Evolutionary conservation across 2,888 invertebrate species (phyloP), one percentile per base, ranked within the genome.

Genomic region (Mamestra brassicae): DNA sequence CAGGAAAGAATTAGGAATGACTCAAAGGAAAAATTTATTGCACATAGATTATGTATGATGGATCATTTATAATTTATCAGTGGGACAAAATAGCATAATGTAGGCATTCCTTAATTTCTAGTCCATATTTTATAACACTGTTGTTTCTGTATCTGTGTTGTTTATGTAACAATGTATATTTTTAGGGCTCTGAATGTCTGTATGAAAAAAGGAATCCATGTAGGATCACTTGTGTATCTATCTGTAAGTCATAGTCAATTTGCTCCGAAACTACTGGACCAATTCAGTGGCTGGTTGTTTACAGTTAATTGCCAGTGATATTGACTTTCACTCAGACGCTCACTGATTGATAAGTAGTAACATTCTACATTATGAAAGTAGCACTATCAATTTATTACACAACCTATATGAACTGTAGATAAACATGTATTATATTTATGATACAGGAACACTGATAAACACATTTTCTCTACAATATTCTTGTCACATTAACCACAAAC

Each of bases 271-370:
- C 13, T 13, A 47, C 47, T 47, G 47, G 5, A 47, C 47, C 5
- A 15, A 13, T 47, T 4, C 47, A 47, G 13, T 47, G 13, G 47
- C 47, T 6, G 34, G 13, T 47, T 47, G 5, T 54, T 45, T 45
- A 5, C 1, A 17, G 6, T 38, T 6, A 34, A 54, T 17, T 47
- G 15, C 11, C 13, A 34, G 45, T 34, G 42, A 73, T 52, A 62
- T 8, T 61, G 36, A 13, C 36, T 78, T 57, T 52, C 45, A 70
- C 4, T 63, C 34, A 50, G 50, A 60, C n/a, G 52, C 13, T 52
- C 34, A 17, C 26, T 61, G 61, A 78, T 78, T 63, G 78, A 76
- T 78, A 76, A 78, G 52, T n/a, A 15, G 8, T 38, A 42, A 68
- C 11, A 68, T 36, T 15, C 42, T 11, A 50, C 13, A 70, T 57